phyloP scores from a whole-genome alignment of 2,888 invertebrate species.

The Dyspetes luteomarginatus region DNA sequence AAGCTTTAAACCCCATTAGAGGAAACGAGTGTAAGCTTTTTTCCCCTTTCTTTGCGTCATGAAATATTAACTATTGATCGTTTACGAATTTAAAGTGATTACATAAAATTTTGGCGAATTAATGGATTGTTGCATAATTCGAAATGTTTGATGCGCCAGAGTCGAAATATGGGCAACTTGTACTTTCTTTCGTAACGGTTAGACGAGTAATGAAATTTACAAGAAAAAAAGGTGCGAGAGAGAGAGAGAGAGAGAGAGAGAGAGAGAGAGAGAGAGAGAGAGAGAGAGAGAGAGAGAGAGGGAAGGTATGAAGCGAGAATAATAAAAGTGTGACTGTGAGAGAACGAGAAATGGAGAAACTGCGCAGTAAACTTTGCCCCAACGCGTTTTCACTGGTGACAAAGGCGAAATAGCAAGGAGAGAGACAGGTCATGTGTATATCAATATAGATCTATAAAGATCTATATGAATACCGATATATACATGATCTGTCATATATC shows the following conservation, averaged over 20 bases:
- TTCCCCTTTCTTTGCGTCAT: too few relatives aligned
- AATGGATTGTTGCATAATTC: too few relatives aligned
- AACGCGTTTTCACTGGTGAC: slow-evolving; percentile 41
- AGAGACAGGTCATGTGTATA: background rate
- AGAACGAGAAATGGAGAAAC: slow-evolving; percentile 18
- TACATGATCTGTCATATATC: background rate
- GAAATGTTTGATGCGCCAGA: too few relatives aligned
- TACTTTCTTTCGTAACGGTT: too few relatives aligned
- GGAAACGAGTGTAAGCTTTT: too few relatives aligned
- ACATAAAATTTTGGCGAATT: too few relatives aligned
- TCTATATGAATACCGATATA: background rate
- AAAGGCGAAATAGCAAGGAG: slow-evolving; percentile 31
- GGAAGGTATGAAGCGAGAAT: background rate
- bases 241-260: slow-evolving; percentile 20
- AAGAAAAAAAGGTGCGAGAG: too few relatives aligned
- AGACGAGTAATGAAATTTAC: too few relatives aligned
- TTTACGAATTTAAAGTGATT: too few relatives aligned
- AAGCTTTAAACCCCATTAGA: too few relatives aligned
- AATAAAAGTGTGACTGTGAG: background rate
- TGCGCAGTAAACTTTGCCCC: slow-evolving; percentile 28
- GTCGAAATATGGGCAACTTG: too few relatives aligned
- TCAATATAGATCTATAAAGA: background rate
- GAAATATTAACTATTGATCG: too few relatives aligned
- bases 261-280: slow-evolving; percentile 6
- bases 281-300: slow-evolving; percentile 32